Conservation (phyloP, 1,140 invertebrate species). For the Cherax quadricarinatus region DNA sequence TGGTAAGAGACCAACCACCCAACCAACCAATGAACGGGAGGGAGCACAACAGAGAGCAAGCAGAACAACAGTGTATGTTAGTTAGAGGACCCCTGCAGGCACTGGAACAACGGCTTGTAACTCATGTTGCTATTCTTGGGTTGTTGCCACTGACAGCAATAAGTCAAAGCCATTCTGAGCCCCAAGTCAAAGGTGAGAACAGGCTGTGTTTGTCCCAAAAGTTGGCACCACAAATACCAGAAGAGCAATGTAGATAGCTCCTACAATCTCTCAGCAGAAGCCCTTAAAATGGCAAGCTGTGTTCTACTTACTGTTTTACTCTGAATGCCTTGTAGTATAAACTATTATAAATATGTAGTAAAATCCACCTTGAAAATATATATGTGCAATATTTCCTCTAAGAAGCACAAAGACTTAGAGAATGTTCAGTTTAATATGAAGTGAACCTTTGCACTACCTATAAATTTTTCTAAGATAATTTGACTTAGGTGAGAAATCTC, state of each 20-base stretch:
- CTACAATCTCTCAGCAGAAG: not conserved
- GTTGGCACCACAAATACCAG: constrained; percentile 12
- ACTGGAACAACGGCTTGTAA: constrained; percentile 24
- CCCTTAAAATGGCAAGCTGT: not conserved
- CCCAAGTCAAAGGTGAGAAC: constrained; percentile 23
- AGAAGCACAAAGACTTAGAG: not conserved
- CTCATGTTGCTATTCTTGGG: constrained; percentile 25
- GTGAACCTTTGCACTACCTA: not conserved
- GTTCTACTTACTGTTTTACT: constrained; percentile 9
- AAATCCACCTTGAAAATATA: not conserved
- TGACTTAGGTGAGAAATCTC: too few species aligned
- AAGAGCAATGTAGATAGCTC: not conserved
- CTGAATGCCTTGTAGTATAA: not conserved
- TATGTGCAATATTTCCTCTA: not conserved
- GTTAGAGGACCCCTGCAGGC: constrained; percentile 43
- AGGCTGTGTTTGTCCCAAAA: constrained; percentile 31
- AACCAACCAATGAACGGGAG: constrained; percentile 70
- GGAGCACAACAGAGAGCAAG: constrained; percentile 73
- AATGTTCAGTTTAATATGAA: not conserved
- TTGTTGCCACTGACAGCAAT: constrained; percentile 8
- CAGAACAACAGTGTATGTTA: constrained; percentile 67
- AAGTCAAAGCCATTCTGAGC: constrained; percentile 28
- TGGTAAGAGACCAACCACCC: constrained; percentile 68
- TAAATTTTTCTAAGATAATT: too few species aligned
- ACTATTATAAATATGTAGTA: not conserved